phyloP scores from a whole-genome alignment of 2,888 invertebrate genomes.

The Gryllus longicercus region DNA sequence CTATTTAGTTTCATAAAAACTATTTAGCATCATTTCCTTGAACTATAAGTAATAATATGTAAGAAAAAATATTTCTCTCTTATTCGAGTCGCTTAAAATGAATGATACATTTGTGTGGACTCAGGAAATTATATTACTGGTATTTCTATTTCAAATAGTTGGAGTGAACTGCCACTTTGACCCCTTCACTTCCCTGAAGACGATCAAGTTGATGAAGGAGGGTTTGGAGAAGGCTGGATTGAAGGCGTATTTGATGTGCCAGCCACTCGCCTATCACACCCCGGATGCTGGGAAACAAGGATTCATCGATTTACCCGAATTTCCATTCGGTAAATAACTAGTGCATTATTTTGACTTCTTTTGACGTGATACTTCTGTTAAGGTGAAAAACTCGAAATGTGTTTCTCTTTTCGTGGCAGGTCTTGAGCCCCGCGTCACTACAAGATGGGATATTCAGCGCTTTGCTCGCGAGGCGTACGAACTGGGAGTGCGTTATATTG shows the following conservation, averaged over 20 bases:
- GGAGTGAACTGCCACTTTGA: conserved; percentile 48
- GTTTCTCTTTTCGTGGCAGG: conserved; percentile 38
- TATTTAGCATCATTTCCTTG: too few species aligned
- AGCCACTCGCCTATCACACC: conserved; percentile 44
- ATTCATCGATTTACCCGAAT: conserved; percentile 49
- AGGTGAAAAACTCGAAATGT: too few species aligned
- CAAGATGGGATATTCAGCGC: conserved; percentile 47
- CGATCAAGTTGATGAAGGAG: conserved; percentile 44
- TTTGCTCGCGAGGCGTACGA: conserved; percentile 47
- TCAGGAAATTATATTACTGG: too few species aligned
- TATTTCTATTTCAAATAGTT: conserved; percentile 37
- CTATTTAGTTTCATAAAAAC: too few species aligned
- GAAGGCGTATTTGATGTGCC: conserved; percentile 44
- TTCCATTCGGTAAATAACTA: conserved; percentile 45
- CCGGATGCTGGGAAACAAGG: conserved; percentile 47
- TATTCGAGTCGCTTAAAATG: too few species aligned
- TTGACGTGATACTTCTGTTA: too few species aligned
- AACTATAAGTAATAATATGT: too few species aligned
- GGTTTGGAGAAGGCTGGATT: conserved; percentile 43
- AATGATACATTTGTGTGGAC: too few species aligned
- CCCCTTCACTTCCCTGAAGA: conserved; percentile 43
- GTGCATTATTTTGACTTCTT: background rate
- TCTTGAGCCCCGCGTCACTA: conserved; percentile 46
- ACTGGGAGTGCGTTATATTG: conserved; percentile 47
- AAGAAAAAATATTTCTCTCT: too few species aligned